These are phyloP conservation scores for Calliphora vicina DNA, from an alignment of 1,140 invertebrate species.

Conservation along the genomic window DNA sequence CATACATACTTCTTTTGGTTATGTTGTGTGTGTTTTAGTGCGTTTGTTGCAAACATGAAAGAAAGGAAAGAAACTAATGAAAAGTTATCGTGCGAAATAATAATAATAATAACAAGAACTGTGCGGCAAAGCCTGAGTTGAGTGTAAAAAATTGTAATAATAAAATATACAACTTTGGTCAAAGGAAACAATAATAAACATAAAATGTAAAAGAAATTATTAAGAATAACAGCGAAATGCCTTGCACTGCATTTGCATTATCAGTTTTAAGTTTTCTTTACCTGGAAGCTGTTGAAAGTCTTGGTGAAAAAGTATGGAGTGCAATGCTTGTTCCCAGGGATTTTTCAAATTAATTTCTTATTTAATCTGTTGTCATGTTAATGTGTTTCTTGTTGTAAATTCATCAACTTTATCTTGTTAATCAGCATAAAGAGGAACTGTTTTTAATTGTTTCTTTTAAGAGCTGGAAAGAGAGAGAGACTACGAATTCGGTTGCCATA, in stretches of 20 bases:
- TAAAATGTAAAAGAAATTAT: background rate
- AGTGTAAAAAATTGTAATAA: background rate
- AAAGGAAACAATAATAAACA: background rate
- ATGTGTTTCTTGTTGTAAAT: too few species aligned
- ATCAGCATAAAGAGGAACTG: too few species aligned
- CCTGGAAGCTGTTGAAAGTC: too few species aligned
- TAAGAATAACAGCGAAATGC: too few species aligned
- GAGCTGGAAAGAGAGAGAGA: too few species aligned
- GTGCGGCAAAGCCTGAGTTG: background rate
- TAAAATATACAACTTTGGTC: background rate
- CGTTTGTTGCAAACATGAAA: background rate
- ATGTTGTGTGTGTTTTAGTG: background rate
- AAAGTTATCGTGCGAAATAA: constrained; percentile 9
- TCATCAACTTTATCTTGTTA: too few species aligned
- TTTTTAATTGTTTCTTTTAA: too few species aligned
- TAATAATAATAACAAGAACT: background rate
- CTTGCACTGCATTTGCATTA: background rate
- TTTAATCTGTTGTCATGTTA: too few species aligned
- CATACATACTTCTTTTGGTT: background rate
- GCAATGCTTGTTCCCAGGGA: too few species aligned
- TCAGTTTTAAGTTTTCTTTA: background rate
- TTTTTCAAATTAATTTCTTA: too few species aligned
- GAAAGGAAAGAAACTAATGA: background rate
- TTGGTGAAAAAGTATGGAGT: too few species aligned
- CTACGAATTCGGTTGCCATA: too few species aligned